Conservation (phyloP, 2,888 invertebrate genomes). For the Hyposoter dolosus region DNA sequence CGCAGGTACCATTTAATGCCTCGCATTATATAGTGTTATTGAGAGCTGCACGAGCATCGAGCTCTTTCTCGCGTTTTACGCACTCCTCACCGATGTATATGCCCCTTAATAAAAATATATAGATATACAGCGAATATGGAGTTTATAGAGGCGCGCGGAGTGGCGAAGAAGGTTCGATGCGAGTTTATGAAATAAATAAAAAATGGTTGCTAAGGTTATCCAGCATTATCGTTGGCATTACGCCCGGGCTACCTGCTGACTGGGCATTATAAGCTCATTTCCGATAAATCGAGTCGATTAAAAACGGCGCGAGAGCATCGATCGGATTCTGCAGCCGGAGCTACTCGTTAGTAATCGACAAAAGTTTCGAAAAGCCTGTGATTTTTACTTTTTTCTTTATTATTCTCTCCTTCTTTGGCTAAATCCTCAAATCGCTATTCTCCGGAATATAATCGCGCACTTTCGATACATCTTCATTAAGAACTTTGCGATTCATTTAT, state of each 20-base stretch:
- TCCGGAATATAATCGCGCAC: slow-evolving; percentile 18
- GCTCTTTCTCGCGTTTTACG: slow-evolving; percentile 56
- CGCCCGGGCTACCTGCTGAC: slow-evolving; percentile 75
- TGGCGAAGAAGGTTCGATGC: slow-evolving; percentile 14
- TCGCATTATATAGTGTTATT: slow-evolving; percentile 76
- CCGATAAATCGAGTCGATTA: slow-evolving; percentile 81
- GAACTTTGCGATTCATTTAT: slow-evolving; percentile 26
- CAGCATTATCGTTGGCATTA: slow-evolving; percentile 78
- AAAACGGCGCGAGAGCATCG: slow-evolving; percentile 71
- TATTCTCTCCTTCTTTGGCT: slow-evolving; percentile 24
- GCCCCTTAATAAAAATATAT: not conserved
- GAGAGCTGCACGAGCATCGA: slow-evolving; percentile 74
- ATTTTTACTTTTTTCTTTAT: not conserved
- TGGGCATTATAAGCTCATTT: slow-evolving; percentile 81
- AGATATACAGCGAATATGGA: not conserved
- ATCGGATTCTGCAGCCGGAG: slow-evolving; percentile 45
- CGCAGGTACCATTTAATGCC: slow-evolving; percentile 76
- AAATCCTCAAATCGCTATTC: slow-evolving; percentile 35
- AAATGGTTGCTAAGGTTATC: slow-evolving; percentile 62
- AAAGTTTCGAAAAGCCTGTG: not conserved
- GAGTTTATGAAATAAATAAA: slow-evolving; percentile 32
- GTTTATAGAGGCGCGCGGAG: not conserved
- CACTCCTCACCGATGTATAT: slow-evolving; percentile 34
- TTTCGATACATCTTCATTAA: slow-evolving; percentile 60
- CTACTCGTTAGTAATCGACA: slow-evolving; percentile 61